Percentiles rank a stretch among this genome's conserved stretches.
Conservation (phyloP, 92 coral and sea anemone species). For the Desmophyllum pertusum region DNA sequence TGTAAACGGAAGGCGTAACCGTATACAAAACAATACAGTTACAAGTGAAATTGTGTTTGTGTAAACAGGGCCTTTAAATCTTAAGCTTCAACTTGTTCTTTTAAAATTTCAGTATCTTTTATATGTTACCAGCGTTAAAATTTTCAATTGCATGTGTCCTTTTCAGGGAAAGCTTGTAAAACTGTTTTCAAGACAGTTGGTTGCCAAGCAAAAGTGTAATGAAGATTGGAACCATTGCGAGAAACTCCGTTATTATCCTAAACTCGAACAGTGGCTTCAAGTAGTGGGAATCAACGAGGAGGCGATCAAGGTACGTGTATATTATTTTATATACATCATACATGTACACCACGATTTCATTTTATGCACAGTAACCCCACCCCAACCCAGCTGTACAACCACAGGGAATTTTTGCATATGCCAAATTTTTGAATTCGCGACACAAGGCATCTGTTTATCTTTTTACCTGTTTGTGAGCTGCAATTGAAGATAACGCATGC, state of each 20-base stretch:
- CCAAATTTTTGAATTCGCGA: not conserved
- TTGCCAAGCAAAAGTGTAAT: slow-evolving; percentile 77
- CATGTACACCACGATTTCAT: not conserved
- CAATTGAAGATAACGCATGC: not conserved
- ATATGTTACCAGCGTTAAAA: not conserved
- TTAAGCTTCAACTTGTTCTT: not conserved
- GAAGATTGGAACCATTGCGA: slow-evolving; percentile 58
- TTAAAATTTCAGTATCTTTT: not conserved
- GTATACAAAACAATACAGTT: no score
- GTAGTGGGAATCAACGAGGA: slow-evolving; percentile 84
- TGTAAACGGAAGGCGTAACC: no score
- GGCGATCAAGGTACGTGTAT: slow-evolving; percentile 74
- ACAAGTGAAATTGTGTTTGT: no score
- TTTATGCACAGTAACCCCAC: not conserved
- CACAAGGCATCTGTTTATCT: not conserved
- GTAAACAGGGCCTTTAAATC: no score
- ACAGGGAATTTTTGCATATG: not conserved
- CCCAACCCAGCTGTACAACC: not conserved
- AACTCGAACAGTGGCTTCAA: slow-evolving; percentile 87
- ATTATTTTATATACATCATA: not conserved
- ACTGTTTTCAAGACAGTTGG: slow-evolving; percentile 89
- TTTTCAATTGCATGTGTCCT: not conserved
- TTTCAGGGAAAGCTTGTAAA: slow-evolving; percentile 92
- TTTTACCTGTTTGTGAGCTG: not conserved
- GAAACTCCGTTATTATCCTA: slow-evolving; percentile 79